phyloP scores from a whole-genome alignment of 1,140 invertebrate species.

The Alviniconcha marisindica region DNA sequence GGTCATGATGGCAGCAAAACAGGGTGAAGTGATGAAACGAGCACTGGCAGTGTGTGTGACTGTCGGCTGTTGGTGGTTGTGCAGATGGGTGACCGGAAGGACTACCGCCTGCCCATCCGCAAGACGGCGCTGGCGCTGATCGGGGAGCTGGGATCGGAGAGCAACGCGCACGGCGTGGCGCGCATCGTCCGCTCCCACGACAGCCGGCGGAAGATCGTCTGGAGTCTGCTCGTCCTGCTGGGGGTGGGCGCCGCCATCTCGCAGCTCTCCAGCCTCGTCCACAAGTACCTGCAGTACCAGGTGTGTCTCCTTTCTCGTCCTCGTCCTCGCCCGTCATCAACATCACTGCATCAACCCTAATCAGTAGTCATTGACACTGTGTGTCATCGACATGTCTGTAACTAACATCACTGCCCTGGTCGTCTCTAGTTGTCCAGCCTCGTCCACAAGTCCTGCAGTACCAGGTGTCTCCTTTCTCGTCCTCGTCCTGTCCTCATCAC shows the following conservation, averaged over 20 bases:
- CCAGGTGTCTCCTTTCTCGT: too few species aligned
- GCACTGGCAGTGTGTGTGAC: neutral
- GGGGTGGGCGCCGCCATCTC: constrained; percentile 70
- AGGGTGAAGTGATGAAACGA: too few species aligned
- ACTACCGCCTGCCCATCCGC: constrained; percentile 10
- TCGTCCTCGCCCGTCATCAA: too few species aligned
- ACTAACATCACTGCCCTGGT: neutral
- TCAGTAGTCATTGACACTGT: neutral
- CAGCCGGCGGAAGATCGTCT: constrained; percentile 69
- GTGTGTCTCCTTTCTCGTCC: too few species aligned
- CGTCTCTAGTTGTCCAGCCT: too few species aligned
- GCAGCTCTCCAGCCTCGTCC: constrained; percentile 67
- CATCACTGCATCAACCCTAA: too few species aligned
- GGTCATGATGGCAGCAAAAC: too few species aligned
- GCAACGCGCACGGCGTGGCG: constrained; percentile 71
- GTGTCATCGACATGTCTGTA: neutral
- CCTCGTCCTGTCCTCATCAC: too few species aligned
- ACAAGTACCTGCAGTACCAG: constrained; percentile 68
- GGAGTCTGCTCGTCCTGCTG: constrained; percentile 68
- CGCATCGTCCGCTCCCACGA: constrained; percentile 68
- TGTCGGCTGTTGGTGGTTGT: neutral
- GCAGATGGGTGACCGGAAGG: neutral
- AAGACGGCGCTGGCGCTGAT: constrained; percentile 60
- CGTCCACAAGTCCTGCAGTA: too few species aligned
- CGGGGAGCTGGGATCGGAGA: constrained; percentile 68